A percentile compares a stretch with the other conserved stretches of the same genome.
These are phyloP conservation scores for Neolamprologus devosi DNA, from an alignment of 2,113 vertebrate species.

Conservation along the genomic window DNA sequence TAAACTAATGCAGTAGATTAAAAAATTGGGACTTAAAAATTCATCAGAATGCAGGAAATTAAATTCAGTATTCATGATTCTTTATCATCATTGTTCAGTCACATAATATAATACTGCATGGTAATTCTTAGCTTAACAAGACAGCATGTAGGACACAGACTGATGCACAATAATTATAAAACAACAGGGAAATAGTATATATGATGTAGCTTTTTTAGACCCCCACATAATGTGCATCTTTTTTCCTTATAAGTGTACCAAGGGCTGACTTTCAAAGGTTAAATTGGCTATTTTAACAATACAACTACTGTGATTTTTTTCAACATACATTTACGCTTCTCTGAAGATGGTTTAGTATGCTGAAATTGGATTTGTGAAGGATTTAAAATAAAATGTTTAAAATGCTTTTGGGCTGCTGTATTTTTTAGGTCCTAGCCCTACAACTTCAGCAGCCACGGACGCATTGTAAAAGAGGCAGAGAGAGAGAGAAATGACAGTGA, in stretches of 20 bases:
- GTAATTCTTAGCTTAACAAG: background rate
- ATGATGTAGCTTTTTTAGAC: background rate
- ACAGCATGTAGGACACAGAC: background rate
- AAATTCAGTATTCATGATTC: background rate
- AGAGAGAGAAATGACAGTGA: background rate
- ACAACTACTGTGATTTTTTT: background rate
- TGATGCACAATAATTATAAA: background rate
- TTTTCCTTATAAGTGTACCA: background rate
- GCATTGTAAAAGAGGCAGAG: background rate
- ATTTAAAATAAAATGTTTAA: background rate
- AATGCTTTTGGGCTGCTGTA: background rate
- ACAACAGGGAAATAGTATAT: background rate
- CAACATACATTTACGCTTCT: background rate
- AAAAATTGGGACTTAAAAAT: background rate
- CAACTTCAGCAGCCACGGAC: background rate
- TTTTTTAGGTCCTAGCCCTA: background rate
- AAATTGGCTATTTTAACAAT: background rate
- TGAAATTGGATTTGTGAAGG: background rate
- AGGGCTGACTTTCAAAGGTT: rapidly evolving
- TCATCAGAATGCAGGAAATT: background rate
- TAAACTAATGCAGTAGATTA: background rate
- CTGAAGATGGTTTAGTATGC: background rate
- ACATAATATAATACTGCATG: background rate
- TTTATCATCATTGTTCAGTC: background rate
- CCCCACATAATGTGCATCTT: background rate